These are phyloP conservation scores for Fratercula arctica DNA, from an alignment of 2,797 vertebrate species.

Conservation along the genomic window DNA sequence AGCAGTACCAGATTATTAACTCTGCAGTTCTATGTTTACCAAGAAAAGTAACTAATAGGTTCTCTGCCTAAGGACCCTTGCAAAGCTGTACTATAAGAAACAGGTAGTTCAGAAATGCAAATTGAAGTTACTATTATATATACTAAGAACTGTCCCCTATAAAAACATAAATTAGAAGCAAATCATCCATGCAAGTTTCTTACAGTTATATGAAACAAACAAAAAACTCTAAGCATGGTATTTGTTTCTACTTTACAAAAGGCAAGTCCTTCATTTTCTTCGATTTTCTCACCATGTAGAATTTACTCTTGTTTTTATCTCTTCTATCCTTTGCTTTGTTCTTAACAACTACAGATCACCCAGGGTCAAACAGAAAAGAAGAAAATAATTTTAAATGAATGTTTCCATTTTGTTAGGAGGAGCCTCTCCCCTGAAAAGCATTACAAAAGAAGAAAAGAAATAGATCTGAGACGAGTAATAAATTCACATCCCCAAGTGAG, in stretches of 20 bases:
- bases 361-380: not conserved
- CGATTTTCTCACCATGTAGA: not conserved
- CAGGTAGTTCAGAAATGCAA: not conserved
- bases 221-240: not conserved
- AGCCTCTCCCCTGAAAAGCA: not conserved
- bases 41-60: not conserved
- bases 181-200: not conserved
- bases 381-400: not conserved
- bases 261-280: not conserved
- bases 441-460: slow-evolving; percentile 28
- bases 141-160: not conserved
- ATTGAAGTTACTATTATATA: not conserved
- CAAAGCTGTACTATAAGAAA: not conserved
- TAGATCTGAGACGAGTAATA: not conserved
- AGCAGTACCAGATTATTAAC: not conserved
- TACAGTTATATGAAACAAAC: not conserved
- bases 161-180: not conserved
- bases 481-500: slow-evolving; percentile 29
- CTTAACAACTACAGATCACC: not conserved
- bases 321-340: not conserved
- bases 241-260: not conserved
- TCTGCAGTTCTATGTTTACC: not conserved
- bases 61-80: not conserved
- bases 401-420: not conserved
- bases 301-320: not conserved